Evolutionary conservation across 2,113 vertebrate genomes (phyloP), one percentile per base, ranked within the genome.

Genomic region (Bagarius yarrelli): DNA sequence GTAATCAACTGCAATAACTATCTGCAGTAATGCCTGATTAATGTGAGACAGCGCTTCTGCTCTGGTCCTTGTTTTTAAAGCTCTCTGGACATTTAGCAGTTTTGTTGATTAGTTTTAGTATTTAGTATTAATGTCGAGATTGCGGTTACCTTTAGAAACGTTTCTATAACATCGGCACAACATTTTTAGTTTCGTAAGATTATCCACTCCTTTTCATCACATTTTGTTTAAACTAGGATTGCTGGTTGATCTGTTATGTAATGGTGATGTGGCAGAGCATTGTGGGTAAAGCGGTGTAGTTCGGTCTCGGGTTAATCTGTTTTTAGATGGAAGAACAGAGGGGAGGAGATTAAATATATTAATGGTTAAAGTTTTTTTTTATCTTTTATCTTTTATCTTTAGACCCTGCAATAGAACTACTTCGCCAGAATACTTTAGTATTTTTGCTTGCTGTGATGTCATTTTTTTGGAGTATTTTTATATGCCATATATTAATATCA

Each of bases 231-330:
- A 19, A 32, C 61, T 63, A 30, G 30, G 6, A 34, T 19, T 60
- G 57, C 21, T 57, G 56, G 34, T 67, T 40, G 63, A 15, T 63
- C 30, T 16, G 9, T 32, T 34, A 63, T 63, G 59, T 13, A 60
- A 27, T 59, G 12, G 3, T 36, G 13, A 23, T 61, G 47, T 55
- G 3, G 36, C 23, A 11, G 21, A 36, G 57, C 23, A 76, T 61
- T 76, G 57, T 61, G 74, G 74, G 56, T 61, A 61, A 44, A 44
- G 73, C 53, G 19, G 73, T 75, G 6, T 12, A 2, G 53, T 12
- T 57, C 32, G 18, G 21, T n/a, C 56, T 16, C 23, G 32, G 30
- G 61, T 14, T 27, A 61, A 15, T 30, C 14, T 61, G n/a, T n/a
- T n/a, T 27, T 12, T 60, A 25, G 57, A 23, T 27, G 11, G n/a